phyloP scores from a whole-genome alignment of 1,140 invertebrate species.

The Chironomus striatipennis region DNA sequence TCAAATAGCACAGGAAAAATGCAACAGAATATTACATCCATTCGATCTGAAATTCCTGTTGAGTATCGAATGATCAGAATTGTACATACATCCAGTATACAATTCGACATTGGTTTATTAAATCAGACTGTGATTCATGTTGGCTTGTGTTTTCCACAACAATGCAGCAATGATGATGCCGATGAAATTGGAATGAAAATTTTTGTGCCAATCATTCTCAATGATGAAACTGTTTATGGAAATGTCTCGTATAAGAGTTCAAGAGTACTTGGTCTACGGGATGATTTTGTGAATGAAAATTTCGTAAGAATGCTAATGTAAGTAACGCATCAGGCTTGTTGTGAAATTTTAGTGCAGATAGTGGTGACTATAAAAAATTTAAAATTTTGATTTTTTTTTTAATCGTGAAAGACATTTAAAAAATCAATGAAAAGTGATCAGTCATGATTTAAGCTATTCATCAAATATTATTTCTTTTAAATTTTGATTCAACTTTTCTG shows the following conservation, averaged over 20 bases:
- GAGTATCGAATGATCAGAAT: neutral
- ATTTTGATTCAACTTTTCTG: too few relatives aligned
- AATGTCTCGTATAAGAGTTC: neutral
- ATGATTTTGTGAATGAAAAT: neutral
- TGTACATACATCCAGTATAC: neutral
- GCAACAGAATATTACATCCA: neutral
- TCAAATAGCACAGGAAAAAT: neutral
- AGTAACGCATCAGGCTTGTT: neutral
- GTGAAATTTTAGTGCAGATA: too few relatives aligned
- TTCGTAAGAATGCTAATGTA: neutral
- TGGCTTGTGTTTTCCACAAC: neutral
- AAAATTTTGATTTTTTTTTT: too few relatives aligned
- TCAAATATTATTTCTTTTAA: too few relatives aligned
- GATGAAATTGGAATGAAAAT: conserved; percentile 2
- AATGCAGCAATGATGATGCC: neutral
- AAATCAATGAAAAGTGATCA: too few relatives aligned
- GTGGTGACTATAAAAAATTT: too few relatives aligned
- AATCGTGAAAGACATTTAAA: too few relatives aligned
- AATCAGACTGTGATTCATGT: conserved; percentile 3
- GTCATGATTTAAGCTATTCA: too few relatives aligned
- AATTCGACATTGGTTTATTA: conserved; percentile 5
- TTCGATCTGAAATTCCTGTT: neutral
- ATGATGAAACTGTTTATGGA: neutral
- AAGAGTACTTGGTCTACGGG: neutral
- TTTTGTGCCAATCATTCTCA: neutral